Base-by-base conservation (phyloP, 2,888 invertebrate species). In the Lobophora halterata region DNA sequence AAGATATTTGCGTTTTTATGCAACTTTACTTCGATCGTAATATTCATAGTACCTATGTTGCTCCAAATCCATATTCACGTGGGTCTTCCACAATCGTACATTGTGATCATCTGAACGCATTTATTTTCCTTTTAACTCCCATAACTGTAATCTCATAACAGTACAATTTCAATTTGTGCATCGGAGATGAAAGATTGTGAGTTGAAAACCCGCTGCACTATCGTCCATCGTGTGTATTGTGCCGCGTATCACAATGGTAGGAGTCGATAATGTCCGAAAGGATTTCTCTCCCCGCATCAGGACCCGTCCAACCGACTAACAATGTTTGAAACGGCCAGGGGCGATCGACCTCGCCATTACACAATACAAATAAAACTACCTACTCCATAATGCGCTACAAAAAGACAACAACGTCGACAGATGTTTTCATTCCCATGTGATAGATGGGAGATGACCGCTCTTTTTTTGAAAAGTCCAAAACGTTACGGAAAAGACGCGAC, bases 391-490 rank as follows among this genome's bases (percentile, higher is more conserved):
- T 65, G 72, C 72, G 59, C 65, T 62, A 63, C 63, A 66, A 70
- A 65, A 68, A 63, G 52, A 61, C 56, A 18, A 8, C 58, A 71
- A 79, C 71, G 77, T 78, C 76, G 78, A 82, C 82, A 81, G 79
- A 79, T 80, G 78, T 81, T 82, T 79, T 78, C 73, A 79, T 79
- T 82, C 78, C 69, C 75, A 75, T 76, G 73, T 79, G 76, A 79
- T 79, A 76, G 71, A 65, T 60, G 61, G 65, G 63, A 71, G 72
- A 72, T 69, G 62, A 58, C 60, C 71, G 73, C 76, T 75, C 76
- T 74, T 67, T 77, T 79, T 37, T 30, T 38, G 36, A 79, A 76
- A 79, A 79, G 72, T 71, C 64, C 60, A 67, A 76, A 74, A 78
- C 64, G 66, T 62, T 71, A 65, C 65, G 67, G 71, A 68, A 72